phyloP scores from a whole-genome alignment of 2,113 vertebrate genomes.

The Struthio camelus region DNA sequence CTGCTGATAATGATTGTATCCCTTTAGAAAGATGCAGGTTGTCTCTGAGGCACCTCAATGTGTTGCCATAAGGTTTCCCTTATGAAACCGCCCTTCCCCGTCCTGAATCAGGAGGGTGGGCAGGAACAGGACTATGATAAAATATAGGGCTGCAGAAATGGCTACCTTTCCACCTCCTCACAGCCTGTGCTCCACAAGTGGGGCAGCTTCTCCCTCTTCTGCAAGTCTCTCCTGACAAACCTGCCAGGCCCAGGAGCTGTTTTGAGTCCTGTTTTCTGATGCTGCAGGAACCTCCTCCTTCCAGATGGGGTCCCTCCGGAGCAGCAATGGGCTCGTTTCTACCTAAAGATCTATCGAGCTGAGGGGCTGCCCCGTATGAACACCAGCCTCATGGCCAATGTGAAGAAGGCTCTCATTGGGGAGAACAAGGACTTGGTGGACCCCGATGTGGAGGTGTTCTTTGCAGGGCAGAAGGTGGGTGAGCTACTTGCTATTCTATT shows the following conservation, averaged over 20 bases:
- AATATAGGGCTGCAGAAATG: neutral
- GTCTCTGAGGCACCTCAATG: neutral
- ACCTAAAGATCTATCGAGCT: constrained; percentile 91
- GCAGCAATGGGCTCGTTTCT: constrained; percentile 96
- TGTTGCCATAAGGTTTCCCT: neutral
- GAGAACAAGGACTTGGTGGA: constrained; percentile 98
- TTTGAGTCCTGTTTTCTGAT: accelerated
- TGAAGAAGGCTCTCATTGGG: constrained; percentile 97
- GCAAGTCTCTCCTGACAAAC: neutral
- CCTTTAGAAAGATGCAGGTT: neutral
- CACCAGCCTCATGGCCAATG: constrained; percentile 97
- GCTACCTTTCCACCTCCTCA: accelerated
- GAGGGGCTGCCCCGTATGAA: constrained; percentile 97
- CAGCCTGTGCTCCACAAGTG: accelerated
- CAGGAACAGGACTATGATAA: neutral
- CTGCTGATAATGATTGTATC: neutral
- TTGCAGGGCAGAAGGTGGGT: constrained; percentile 93
- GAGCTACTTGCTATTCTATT: accelerated
- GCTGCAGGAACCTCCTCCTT: constrained; percentile 88
- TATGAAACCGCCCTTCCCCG: neutral
- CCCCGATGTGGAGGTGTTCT: constrained; percentile 92
- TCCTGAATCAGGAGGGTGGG: neutral
- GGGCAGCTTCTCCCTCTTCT: neutral
- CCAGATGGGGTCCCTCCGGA: constrained; percentile 92
- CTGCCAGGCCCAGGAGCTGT: neutral